Evolutionary conservation across 2,888 invertebrate species (phyloP).

Genomic region (Alviniconcha strummeri): DNA sequence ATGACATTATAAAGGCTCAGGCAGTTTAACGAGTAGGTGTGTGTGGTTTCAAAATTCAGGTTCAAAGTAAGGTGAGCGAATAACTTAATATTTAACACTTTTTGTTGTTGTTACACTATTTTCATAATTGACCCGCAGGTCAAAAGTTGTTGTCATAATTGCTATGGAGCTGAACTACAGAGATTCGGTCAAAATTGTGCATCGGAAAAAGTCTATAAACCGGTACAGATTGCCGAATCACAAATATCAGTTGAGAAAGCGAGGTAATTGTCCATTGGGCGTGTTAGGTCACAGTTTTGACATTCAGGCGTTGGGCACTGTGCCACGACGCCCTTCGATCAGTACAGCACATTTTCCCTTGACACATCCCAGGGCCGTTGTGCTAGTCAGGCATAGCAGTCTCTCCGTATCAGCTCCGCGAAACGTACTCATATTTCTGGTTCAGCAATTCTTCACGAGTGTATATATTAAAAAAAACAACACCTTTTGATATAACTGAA

Average conservation of each 20-base stretch:
- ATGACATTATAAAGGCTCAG: not conserved
- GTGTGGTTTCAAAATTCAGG: not conserved
- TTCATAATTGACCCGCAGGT: not conserved
- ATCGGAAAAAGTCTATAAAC: no score
- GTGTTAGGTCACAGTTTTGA: not conserved
- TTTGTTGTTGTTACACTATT: not conserved
- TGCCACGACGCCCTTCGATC: not conserved
- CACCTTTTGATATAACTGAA: no score
- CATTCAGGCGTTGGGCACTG: not conserved
- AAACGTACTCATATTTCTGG: no score
- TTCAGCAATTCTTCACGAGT: no score
- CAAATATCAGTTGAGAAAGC: not conserved
- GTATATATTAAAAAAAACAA: no score
- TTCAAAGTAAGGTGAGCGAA: not conserved
- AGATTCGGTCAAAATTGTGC: not conserved
- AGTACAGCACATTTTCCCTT: not conserved
- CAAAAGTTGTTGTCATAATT: slow-evolving; percentile 60
- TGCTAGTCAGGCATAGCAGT: no score
- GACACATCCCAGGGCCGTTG: no score
- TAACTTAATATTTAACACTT: no score
- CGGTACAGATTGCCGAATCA: no score
- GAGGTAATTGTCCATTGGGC: not conserved
- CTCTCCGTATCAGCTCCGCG: no score
- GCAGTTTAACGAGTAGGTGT: not conserved
- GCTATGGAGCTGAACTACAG: slow-evolving; percentile 51